phyloP scores from a whole-genome alignment of 2,888 invertebrate genomes.

The Lithophane ornitopus region DNA sequence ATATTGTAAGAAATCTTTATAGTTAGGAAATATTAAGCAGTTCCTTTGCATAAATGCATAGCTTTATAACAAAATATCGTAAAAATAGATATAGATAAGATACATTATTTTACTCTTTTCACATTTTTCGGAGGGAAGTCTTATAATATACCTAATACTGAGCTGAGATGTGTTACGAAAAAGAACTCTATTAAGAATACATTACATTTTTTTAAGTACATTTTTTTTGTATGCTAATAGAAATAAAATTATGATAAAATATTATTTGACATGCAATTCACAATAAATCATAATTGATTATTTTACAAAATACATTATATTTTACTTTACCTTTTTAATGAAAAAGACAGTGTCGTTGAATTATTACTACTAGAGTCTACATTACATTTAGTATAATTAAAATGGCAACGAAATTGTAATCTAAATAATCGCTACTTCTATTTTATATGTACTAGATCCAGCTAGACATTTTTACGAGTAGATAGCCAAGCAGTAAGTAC shows the following conservation, averaged over 20 bases:
- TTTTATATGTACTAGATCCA: slow-evolving; percentile 58
- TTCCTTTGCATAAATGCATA: slow-evolving; percentile 19
- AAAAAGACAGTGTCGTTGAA: slow-evolving; percentile 1
- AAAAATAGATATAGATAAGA: slow-evolving; percentile 7
- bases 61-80: neutral
- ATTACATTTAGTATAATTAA: slow-evolving; percentile 38
- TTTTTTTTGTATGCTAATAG: neutral
- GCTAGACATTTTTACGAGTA: slow-evolving; percentile 48
- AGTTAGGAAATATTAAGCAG: slow-evolving; percentile 32
- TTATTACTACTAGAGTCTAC: slow-evolving; percentile 13
- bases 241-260: slow-evolving; percentile 25
- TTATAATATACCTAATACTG: slow-evolving; percentile 53
- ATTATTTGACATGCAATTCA: slow-evolving; percentile 45
- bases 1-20: slow-evolving; percentile 3
- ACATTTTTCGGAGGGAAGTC: slow-evolving; percentile 52
- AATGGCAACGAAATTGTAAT: slow-evolving; percentile 62
- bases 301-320: slow-evolving; percentile 18
- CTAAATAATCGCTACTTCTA: slow-evolving; percentile 43
- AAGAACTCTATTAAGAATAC: slow-evolving; percentile 18
- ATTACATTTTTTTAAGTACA: slow-evolving; percentile 26
- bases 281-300: slow-evolving; percentile 33
- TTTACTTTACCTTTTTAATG: neutral
- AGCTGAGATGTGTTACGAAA: slow-evolving; percentile 15
- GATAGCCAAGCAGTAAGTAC: slow-evolving; percentile 35
- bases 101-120: slow-evolving; percentile 13